Conservation (phyloP, 2,888 invertebrate genomes). For the Cephus sareptanus region DNA sequence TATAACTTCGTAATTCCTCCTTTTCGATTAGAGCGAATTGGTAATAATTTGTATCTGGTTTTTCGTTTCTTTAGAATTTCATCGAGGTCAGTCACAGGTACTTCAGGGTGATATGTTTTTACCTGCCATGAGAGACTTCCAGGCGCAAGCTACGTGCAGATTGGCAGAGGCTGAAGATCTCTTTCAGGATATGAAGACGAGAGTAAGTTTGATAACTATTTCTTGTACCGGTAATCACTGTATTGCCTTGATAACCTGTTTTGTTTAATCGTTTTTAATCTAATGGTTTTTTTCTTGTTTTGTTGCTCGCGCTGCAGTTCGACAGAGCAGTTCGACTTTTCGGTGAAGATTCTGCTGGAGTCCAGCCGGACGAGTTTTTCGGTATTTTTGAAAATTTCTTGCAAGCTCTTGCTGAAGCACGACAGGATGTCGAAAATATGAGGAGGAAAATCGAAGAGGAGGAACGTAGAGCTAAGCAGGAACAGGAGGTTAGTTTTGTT, state of each 20-base stretch:
- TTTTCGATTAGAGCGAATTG: background rate
- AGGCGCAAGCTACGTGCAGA: slow-evolving; percentile 90
- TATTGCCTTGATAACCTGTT: background rate
- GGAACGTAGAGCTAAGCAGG: slow-evolving; percentile 87
- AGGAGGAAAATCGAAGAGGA: slow-evolving; percentile 88
- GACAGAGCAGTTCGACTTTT: slow-evolving; percentile 89
- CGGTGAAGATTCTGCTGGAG: slow-evolving; percentile 86
- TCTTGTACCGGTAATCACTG: background rate
- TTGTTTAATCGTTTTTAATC: background rate
- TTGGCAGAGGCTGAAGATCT: slow-evolving; percentile 93
- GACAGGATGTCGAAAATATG: slow-evolving; percentile 89
- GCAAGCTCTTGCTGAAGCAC: slow-evolving; percentile 83
- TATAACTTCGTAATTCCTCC: background rate
- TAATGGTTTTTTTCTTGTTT: background rate
- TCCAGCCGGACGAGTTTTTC: slow-evolving; percentile 94
- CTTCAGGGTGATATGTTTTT: slow-evolving; percentile 85
- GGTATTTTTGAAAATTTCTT: slow-evolving; percentile 92
- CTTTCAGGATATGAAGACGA: slow-evolving; percentile 94
- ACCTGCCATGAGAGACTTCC: slow-evolving; percentile 94
- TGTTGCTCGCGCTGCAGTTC: slow-evolving; percentile 70
- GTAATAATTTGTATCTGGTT: background rate
- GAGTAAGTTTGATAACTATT: slow-evolving; percentile 61
- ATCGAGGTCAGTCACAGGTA: slow-evolving; percentile 77
- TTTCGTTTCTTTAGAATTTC: slow-evolving; percentile 74
- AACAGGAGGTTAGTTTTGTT: slow-evolving; percentile 76